Base-by-base conservation (phyloP, 1,140 invertebrate species). In the Drosophila fuyamai region DNA sequence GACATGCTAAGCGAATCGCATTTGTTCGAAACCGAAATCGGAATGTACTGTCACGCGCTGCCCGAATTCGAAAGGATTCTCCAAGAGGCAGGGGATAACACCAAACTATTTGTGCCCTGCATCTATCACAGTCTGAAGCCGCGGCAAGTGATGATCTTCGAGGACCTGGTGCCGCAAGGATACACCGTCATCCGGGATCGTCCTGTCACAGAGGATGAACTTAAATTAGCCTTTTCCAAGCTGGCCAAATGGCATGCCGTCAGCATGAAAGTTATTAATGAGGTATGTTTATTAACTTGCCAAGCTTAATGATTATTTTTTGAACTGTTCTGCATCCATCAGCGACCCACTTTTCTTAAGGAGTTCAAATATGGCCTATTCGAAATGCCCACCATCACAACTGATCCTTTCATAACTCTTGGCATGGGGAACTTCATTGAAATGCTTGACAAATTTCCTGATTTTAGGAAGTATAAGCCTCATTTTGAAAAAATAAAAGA, bases 181-280 rank as follows among this genome's bases (percentile, higher is more conserved):
- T 91, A 79, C 12, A 5, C 40, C 1, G 61, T 81, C 0, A 38
- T 81, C 9, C 84, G 90, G 0, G 32, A 50, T 14, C 67, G 85
- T 0, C 40, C 62, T 0, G 12, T 59, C 10, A 78, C 23, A 5
- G 16, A 48, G 1, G 70, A 71, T 12, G 90, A 91, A 16, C 4
- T 81, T 1, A 50, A 72, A 3, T n/a, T 14, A 0, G 73, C 72
- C 0, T 73, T 60, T 8, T 3, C 40, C 2, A 91, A 90, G 43
- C 29, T 91, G 13, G 90, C 85, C 36, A 90, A 84, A 29, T 86
- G 70, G 77, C 90, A 91, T 61, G 90, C 90, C 0, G 71, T 80
- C 4, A 88, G 82, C 53, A 84, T 72, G 43, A 88, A 86, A 29
- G 16, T 89, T 5, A 40, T 68, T 0, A 70, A 76, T 5, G 83